Base-by-base conservation (phyloP, 2,113 vertebrate genomes). In the Climacteris rufus region DNA sequence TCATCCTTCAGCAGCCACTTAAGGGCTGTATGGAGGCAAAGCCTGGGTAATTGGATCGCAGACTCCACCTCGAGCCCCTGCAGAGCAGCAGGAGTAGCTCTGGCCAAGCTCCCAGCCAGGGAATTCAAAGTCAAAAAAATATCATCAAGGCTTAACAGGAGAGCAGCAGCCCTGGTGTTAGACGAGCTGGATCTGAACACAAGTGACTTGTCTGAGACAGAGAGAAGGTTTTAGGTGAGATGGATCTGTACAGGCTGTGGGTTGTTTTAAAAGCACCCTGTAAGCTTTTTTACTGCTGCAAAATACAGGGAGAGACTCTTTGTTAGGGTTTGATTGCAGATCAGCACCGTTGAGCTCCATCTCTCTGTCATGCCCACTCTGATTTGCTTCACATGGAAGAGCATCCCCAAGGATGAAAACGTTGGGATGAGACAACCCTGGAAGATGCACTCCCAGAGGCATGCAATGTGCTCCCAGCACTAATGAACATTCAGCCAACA, bases 1-100 rank as follows among this genome's bases (percentile, higher is more conserved):
- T 64, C 56, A 94, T 60, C 85, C 68, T 75, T 95, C 96, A 89
- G 60, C 76, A 91, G 68, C 60, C 76, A 68, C 79, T 90, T 89
- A 81, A 93, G 52, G 53, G 44, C 56, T 95, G 83, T 23, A 30
- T 9, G 15, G 52, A 75, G 72, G 75, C 71, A 78, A 75, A 53
- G 63, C 20, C 75, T 49, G 39, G 56, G 71, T 88, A 91, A 93
- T 60, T 90, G 85, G 76, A 80, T 89, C 0, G 0, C 57, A 92
- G 72, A 35, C 33, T 81, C n/a, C 53, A 75, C 47, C 68, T 71
- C 1, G 0, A 78, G 92, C 53, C 40, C 83, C 74, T 0, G 7
- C 53, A 0, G 23, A 84, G 81, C 1, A 0, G 56, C 68, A 75
- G 66, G 83, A 74, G 33, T 2, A 59, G 33, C 50, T 91, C 42